Percentiles rank a stretch among this genome's conserved stretches.
Evolutionary conservation across 1,140 invertebrate genomes (phyloP).

Genomic region (Tetraneura akinire): DNA sequence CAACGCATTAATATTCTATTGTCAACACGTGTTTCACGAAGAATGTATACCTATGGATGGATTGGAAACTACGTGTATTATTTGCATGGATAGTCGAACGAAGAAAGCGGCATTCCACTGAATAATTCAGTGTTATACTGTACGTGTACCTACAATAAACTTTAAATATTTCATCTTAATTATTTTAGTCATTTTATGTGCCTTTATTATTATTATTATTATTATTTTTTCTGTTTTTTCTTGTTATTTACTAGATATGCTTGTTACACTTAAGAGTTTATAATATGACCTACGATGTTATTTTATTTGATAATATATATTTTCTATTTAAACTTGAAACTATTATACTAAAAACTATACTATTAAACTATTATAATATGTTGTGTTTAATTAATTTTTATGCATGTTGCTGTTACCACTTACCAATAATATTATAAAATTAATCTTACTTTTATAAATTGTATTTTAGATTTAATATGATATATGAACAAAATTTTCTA

Average conservation of each 20-base stretch:
- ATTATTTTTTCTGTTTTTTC: too few species aligned
- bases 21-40: slow-evolving; percentile 86
- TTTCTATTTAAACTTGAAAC: neutral
- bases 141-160: neutral
- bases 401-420: too few species aligned
- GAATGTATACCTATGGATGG: slow-evolving; percentile 68
- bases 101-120: slow-evolving; percentile 8
- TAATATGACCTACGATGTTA: neutral
- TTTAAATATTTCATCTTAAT: too few species aligned
- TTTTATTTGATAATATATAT: neutral
- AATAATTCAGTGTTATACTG: neutral
- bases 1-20: slow-evolving; percentile 79
- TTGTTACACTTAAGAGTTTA: too few species aligned
- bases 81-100: slow-evolving; percentile 38
- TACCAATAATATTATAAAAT: too few species aligned
- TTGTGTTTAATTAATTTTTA: neutral
- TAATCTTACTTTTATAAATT: too few species aligned
- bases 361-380: neutral
- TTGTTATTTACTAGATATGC: too few species aligned
- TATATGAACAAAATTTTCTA: too few species aligned
- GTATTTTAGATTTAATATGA: too few species aligned
- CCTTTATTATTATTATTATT: too few species aligned
- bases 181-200: too few species aligned
- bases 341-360: too few species aligned
- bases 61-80: slow-evolving; percentile 16